phyloP scores from a whole-genome alignment of 2,797 vertebrate genomes.

The Acridotheres tristis region DNA sequence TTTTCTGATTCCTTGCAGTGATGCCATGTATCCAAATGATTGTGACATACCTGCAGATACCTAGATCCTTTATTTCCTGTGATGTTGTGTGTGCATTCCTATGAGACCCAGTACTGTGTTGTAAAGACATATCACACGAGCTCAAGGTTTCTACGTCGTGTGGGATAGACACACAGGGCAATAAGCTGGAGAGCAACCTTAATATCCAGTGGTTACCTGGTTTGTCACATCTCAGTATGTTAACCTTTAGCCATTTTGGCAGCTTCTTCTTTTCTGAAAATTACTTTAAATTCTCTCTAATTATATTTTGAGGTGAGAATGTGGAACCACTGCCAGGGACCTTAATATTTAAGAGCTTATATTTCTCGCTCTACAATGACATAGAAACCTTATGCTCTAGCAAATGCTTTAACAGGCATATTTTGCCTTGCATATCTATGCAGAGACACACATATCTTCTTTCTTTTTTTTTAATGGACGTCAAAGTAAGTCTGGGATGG shows the following conservation, averaged over 20 bases:
- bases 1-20: neutral
- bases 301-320: neutral
- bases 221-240: neutral
- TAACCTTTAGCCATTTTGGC: neutral
- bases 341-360: neutral
- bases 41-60: neutral
- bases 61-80: neutral
- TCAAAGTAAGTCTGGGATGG: neutral
- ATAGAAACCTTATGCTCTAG: neutral
- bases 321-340: neutral
- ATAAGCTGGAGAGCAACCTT: neutral
- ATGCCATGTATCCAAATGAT: neutral
- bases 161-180: neutral
- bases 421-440: neutral
- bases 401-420: neutral
- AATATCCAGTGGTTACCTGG: neutral
- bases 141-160: neutral
- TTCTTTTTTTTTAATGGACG: neutral
- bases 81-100: neutral
- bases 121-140: rapidly evolving
- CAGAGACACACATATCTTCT: neutral
- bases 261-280: neutral
- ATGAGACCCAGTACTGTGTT: neutral
- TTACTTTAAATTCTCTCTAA: neutral
- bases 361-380: neutral